Evolutionary conservation across 2,888 invertebrate species (phyloP), one percentile per base, ranked within the genome.

Genomic region (Cartodere bifasciata): DNA sequence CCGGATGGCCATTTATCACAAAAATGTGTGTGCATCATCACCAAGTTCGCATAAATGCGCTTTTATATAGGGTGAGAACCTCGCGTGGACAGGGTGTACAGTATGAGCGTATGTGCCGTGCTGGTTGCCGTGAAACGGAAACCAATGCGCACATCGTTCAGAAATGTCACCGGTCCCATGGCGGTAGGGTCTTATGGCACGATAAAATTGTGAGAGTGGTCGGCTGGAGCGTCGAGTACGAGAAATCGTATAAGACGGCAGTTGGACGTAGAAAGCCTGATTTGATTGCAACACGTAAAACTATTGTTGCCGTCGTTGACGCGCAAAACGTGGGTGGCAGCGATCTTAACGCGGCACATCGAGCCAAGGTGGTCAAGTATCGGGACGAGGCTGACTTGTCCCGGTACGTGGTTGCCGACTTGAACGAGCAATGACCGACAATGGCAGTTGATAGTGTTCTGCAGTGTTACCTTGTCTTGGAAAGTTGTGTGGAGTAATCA

Each of bases 151-250:
- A 60, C 63, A 60, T 56, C 62, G 64, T 62, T 63, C 64, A 57
- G 65, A 63, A 65, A 67, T 66, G 66, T 63, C 67, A 66, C 65
- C 66, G 64, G 66, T 68, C 60, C 67, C 66, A 66, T 67, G 68
- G 69, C 70, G 69, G 69, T 69, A 66, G 67, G 68, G 68, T 67
- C 64, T 65, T 67, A 10, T 13, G 31, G 10, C 31, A 31, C 10
- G 13, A 31, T 14, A 24, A 23, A 2, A 15, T 31, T 63, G 59
- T 64, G 56, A 66, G 67, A 67, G 63, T 63, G 58, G 64, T 63
- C 63, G 65, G 65, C 62, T 64, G 63, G 64, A 60, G 64, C 65
- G 65, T 66, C 65, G 64, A 67, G 67, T 57, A 65, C 64, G 67
- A 29, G 15, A 21, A 21, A 1, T 1, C 9, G 14, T 21, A 10